Evolutionary conservation across 2,797 vertebrate genomes (phyloP).

Genomic region (Leuciscus waleckii): DNA sequence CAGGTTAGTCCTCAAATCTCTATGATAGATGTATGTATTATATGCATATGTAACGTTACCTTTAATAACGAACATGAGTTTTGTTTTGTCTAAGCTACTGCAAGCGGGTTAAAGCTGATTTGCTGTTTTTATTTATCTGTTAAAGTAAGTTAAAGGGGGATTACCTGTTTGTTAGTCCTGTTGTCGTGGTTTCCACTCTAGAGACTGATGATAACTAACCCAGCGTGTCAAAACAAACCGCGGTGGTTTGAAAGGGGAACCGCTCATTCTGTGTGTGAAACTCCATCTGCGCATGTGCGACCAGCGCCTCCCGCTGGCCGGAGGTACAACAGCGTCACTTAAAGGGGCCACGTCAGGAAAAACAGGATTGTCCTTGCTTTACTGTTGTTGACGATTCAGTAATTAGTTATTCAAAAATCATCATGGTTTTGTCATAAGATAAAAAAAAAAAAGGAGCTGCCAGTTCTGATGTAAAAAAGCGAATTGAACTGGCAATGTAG

Average conservation of each 20-base stretch:
- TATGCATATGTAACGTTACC: not conserved
- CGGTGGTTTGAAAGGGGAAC: constrained; percentile 18
- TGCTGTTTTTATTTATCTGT: not conserved
- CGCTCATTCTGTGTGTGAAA: not conserved
- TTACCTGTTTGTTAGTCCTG: constrained; percentile 9
- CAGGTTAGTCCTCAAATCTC: not conserved
- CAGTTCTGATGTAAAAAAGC: not conserved
- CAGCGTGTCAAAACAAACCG: constrained; percentile 33
- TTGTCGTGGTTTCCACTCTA: constrained; percentile 26
- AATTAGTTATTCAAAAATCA: not conserved
- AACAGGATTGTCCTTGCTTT: not conserved
- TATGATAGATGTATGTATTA: not conserved
- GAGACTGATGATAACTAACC: constrained; percentile 1
- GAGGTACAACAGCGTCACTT: not conserved
- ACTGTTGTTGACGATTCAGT: too few relatives aligned
- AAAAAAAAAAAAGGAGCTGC: not conserved
- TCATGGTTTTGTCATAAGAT: not conserved
- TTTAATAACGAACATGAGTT: too few relatives aligned
- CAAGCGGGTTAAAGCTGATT: not conserved
- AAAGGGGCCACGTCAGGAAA: not conserved
- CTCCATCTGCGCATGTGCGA: not conserved
- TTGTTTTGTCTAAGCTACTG: not conserved
- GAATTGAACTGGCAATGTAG: not conserved
- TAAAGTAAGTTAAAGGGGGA: not conserved
- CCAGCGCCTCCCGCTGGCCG: constrained; percentile 9